phyloP scores from a whole-genome alignment of 1,140 invertebrate species.

The Bombus vancouverensis region DNA sequence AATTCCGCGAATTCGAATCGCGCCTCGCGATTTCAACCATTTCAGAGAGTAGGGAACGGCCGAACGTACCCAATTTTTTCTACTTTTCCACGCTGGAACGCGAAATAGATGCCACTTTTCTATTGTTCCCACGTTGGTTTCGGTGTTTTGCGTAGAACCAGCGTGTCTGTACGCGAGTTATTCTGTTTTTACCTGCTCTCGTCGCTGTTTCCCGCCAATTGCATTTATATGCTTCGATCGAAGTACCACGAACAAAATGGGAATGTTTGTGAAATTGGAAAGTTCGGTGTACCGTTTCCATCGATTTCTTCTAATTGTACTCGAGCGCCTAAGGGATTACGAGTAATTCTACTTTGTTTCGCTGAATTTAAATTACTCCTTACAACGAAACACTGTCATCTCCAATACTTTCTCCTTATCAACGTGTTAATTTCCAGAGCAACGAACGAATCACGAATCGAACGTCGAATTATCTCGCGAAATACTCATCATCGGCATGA shows the following conservation, averaged over 20 bases:
- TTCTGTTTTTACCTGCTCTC: background rate
- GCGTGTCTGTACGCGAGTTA: background rate
- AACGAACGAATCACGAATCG: background rate
- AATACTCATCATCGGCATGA: background rate
- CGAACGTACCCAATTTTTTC: background rate
- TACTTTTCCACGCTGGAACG: background rate
- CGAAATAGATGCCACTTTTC: background rate
- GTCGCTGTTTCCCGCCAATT: background rate
- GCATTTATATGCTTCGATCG: background rate
- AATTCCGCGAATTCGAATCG: conserved; percentile 9
- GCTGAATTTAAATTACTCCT: conserved; percentile 32
- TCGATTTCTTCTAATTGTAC: background rate
- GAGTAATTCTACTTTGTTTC: too few relatives aligned
- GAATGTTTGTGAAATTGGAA: background rate
- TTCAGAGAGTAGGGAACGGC: background rate
- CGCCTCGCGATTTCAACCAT: background rate
- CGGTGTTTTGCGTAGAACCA: too few relatives aligned
- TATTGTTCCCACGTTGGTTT: background rate
- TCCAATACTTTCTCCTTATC: background rate
- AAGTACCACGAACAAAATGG: background rate
- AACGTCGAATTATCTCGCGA: background rate
- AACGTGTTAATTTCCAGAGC: background rate
- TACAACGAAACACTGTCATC: background rate
- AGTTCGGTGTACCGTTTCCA: background rate
- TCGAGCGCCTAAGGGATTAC: too few relatives aligned